Base-by-base conservation (phyloP, 2,113 vertebrate genomes). In the Percopsis transmontana region DNA sequence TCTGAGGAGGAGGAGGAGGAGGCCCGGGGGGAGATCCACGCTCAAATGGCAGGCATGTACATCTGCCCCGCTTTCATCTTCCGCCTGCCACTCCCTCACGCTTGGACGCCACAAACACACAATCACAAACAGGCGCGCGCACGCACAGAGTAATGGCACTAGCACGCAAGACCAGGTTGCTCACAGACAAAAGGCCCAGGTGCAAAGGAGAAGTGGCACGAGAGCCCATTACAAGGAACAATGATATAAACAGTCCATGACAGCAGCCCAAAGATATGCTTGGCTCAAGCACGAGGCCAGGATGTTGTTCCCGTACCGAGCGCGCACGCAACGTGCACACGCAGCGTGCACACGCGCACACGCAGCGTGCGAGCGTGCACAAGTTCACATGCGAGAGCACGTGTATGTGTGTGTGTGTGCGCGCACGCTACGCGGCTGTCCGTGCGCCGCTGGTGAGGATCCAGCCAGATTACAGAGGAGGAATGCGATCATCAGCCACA, bases 381-480 rank as follows among this genome's bases (percentile, higher is more conserved):
- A 33, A 20, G n/a, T 56, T 5, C n/a, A 62, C 21, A 47, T 50
- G 14, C 41, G 55, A 47, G 47, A 12, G 4, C 7, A 11, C 11
- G 33, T 58, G 40, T 14, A 39, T 45, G 58, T 51, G 48, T 50
- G 15, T 39, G 33, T 18, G 15, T 2, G n/a, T 19, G 40, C 42
- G 16, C 3, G 13, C 10, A 40, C n/a, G 27, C 9, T 23, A 15
- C 10, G 23, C 24, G 21, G 13, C 10, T 62, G 19, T 21, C 24
- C 38, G 58, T 41, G 38, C 18, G 38, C 21, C 66, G 81, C 62
- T 83, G 75, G 75, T 70, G 83, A 82, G 78, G 83, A 75, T 64
- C 83, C 70, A 79, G 71, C 80, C 72, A 91, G 91, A 92, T 92
- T 93, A 92, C 88, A 91, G 90, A 91, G 90, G 54, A 91, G 86